phyloP scores from a whole-genome alignment of 1,140 invertebrate genomes.

The Helicoverpa zea region DNA sequence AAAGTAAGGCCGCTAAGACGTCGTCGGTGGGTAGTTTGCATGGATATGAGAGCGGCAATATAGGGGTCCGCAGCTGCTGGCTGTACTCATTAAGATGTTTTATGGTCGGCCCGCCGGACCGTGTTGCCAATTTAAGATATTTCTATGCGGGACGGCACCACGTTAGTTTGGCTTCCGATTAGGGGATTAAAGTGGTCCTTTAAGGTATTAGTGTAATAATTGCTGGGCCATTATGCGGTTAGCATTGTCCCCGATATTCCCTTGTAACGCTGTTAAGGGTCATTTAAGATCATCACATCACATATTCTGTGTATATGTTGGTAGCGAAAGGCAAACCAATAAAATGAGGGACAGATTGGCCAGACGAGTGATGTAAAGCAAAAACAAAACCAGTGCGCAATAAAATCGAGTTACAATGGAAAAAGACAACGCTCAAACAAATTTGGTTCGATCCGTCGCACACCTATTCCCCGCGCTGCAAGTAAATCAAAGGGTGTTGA shows the following conservation, averaged over 20 bases:
- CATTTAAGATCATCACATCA: conserved; percentile 49
- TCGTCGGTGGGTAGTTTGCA: conserved; percentile 83
- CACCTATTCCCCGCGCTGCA: conserved; percentile 76
- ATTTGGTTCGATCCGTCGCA: conserved; percentile 69
- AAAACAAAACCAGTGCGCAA: conserved; percentile 56
- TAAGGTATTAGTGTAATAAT: conserved; percentile 84
- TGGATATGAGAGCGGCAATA: conserved; percentile 85
- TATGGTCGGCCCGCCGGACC: conserved; percentile 84
- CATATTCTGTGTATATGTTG: conserved; percentile 33
- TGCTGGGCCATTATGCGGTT: conserved; percentile 77
- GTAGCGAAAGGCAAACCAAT: conserved; percentile 40
- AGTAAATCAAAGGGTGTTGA: conserved; percentile 87
- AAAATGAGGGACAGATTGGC: conserved; percentile 41
- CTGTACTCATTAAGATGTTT: conserved; percentile 86
- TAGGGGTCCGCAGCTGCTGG: conserved; percentile 82
- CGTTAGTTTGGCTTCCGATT: conserved; percentile 86
- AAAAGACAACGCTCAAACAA: conserved; percentile 73
- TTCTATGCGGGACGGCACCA: conserved; percentile 84
- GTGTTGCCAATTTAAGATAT: conserved; percentile 86
- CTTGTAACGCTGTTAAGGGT: conserved; percentile 64
- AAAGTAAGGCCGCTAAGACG: conserved; percentile 84
- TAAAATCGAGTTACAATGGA: conserved; percentile 58
- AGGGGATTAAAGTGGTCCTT: conserved; percentile 84
- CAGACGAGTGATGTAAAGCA: conserved; percentile 52
- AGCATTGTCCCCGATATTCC: conserved; percentile 69